Percentiles rank a stretch among this genome's conserved stretches.
Conservation (phyloP, 2,113 vertebrate genomes). For the Calidris pygmaea region DNA sequence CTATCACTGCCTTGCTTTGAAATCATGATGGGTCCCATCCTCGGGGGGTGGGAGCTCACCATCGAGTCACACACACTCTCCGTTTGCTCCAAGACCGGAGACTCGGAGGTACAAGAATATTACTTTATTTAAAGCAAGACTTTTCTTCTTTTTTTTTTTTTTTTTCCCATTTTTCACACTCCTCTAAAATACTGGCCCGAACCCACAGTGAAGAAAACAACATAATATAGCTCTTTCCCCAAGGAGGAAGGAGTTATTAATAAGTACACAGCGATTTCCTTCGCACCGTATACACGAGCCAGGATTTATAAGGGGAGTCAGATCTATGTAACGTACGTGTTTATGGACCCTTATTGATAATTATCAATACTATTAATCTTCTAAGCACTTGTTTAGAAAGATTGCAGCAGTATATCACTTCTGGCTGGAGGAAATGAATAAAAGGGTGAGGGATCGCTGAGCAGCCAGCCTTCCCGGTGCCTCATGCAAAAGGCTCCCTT, state of each 20-base stretch:
- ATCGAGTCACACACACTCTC: too few relatives aligned
- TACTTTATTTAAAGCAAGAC: neutral
- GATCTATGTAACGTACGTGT: neutral
- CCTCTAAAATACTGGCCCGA: neutral
- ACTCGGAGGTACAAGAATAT: neutral
- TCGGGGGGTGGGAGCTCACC: accelerated
- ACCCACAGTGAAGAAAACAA: neutral
- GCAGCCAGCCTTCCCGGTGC: neutral
- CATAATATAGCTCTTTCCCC: neutral
- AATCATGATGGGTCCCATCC: neutral
- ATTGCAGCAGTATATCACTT: neutral
- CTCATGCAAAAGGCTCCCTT: neutral
- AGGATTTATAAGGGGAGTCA: neutral
- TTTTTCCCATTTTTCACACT: neutral
- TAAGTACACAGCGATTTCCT: neutral
- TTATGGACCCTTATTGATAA: slow-evolving; percentile 44
- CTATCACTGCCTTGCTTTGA: neutral
- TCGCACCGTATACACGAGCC: neutral
- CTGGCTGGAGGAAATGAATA: neutral
- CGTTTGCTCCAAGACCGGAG: neutral
- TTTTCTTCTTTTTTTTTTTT: neutral
- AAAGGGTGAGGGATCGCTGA: neutral
- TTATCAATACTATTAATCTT: slow-evolving; percentile 55
- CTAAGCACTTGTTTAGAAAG: neutral
- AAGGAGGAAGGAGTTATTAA: neutral